Percentiles rank a stretch among this genome's conserved stretches.
Conservation (phyloP, 2,113 vertebrate genomes). For the Brachyhypopomus gauderio region DNA sequence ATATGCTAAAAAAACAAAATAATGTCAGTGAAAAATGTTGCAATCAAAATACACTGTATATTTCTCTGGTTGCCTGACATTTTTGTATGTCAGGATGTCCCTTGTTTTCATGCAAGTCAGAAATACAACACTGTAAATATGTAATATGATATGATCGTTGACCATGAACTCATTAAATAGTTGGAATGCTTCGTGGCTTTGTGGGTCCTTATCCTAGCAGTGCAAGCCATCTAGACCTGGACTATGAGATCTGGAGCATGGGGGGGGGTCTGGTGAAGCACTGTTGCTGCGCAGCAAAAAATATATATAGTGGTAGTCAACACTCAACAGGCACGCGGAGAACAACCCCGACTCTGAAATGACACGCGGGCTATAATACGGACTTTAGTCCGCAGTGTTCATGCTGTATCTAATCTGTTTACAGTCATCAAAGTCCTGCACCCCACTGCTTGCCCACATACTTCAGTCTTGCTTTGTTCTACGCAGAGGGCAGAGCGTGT, state of each 20-base stretch:
- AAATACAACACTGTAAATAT: background rate
- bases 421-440: background rate
- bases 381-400: slow-evolving; percentile 8
- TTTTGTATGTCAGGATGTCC: background rate
- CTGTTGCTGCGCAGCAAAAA: background rate
- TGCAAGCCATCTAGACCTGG: background rate
- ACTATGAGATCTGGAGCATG: background rate
- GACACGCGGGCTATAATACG: background rate
- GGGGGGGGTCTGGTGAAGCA: background rate
- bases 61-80: background rate
- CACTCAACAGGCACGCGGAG: background rate
- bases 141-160: background rate
- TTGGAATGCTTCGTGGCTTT: background rate
- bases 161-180: background rate
- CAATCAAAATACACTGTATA: background rate
- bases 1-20: background rate
- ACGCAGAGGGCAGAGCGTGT: background rate
- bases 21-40: background rate
- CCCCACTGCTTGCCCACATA: background rate
- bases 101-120: background rate
- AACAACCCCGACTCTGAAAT: slow-evolving; percentile 2
- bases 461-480: slow-evolving; percentile 29
- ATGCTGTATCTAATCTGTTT: slow-evolving; percentile 25
- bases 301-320: background rate
- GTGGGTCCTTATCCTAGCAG: background rate